Percentiles rank a stretch among this genome's conserved stretches.
Conservation (phyloP, 2,113 vertebrate species). For the Callaeas wilsoni region DNA sequence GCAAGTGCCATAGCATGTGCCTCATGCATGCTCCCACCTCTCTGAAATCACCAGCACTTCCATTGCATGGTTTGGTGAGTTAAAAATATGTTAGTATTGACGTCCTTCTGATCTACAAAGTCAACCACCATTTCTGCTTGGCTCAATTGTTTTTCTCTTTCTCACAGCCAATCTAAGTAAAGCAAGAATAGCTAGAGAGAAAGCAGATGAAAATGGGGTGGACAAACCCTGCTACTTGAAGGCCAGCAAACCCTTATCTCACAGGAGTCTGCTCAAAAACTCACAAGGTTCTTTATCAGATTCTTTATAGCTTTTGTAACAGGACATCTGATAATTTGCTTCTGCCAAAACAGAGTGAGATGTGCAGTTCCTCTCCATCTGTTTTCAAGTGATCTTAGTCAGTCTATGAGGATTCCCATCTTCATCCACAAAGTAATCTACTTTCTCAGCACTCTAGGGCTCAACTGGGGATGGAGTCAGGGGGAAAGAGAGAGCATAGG, state of each 20-base stretch:
- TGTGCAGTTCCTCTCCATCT: not conserved
- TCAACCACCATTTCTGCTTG: not conserved
- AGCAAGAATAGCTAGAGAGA: not conserved
- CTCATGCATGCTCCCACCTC: not conserved
- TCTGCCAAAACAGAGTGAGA: not conserved
- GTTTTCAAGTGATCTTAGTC: not conserved
- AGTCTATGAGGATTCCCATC: not conserved
- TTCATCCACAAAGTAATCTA: not conserved
- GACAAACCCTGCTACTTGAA: not conserved
- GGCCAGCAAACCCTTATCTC: not conserved
- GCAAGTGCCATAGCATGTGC: not conserved
- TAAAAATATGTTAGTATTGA: not conserved
- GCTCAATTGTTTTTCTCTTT: not conserved
- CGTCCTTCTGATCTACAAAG: not conserved
- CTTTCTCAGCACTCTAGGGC: not conserved
- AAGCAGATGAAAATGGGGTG: not conserved
- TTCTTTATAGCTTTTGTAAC: not conserved
- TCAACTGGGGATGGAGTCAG: not conserved
- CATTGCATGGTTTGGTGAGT: not conserved
- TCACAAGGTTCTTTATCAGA: not conserved
- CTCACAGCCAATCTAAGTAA: not conserved
- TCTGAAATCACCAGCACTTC: not conserved
- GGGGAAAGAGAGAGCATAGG: not conserved
- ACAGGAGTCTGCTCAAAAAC: not conserved
- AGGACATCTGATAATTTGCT: not conserved